Evolutionary conservation across 2,888 invertebrate genomes (phyloP), one percentile per base, ranked within the genome.

Genomic region (Zaprionus lineosus): DNA sequence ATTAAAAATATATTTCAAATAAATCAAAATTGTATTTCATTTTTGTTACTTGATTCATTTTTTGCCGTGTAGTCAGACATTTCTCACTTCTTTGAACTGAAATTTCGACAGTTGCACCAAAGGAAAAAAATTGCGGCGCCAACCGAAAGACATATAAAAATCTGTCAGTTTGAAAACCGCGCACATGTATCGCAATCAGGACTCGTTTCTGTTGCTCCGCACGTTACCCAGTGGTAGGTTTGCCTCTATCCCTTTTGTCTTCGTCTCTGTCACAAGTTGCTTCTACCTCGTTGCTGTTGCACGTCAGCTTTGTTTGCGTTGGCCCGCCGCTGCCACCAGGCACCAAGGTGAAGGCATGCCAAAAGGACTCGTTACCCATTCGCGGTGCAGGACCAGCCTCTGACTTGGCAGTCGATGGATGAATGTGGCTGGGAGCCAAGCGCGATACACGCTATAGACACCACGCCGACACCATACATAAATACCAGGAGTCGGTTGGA

Each of bases 141-240:
- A 74, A 59, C 56, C 71, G 65, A 70, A 75, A 72, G 74, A 75
- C 72, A 78, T 67, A 71, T 75, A 81, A 82, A 82, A 77, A 82
- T 82, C 83, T 77, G 77, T 77, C 83, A 82, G 77, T 77, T 78
- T 67, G 70, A 55, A 74, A 82, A 82, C 82, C 78, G 78, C 82
- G 71, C 67, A 57, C 67, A 82, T 77, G 70, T 77, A 81, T 79
- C 59, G 79, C 74, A 79, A 74, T 74, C 76, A 69, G 66, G 61
- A 56, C 36, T 61, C 74, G 62, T 53, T 78, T 50, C 59, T 58
- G 44, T 41, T 55, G 53, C 51, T 48, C 18, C 40, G 9, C 46
- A 34, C 47, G 29, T 44, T 70, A 9, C 47, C 55, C 9, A 29
- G 41, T 34, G 15, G 43, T 26, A 57, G 56, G n/a, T n/a, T 24